Base-by-base conservation (phyloP, 2,888 invertebrate genomes). In the Adineta ricciae region DNA sequence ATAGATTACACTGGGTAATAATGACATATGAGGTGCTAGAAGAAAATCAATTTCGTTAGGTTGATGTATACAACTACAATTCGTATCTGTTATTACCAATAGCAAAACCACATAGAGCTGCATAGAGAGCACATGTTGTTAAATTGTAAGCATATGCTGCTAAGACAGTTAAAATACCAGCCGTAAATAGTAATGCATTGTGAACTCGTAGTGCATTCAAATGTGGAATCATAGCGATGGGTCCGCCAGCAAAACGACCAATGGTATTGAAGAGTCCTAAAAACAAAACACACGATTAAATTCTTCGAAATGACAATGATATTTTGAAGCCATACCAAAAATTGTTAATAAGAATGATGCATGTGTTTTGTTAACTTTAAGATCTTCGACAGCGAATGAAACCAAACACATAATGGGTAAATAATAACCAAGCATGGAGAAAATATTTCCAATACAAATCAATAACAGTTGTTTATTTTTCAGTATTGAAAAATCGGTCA, bases 381-480 rank as follows among this genome's bases (percentile, higher is more conserved):
- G 1, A 41, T 78, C 78, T 41, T 78, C 78, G n/a, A n/a, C 3
- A 24, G 78, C 78, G 41, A 41, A 78, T n/a, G 78, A 78, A n/a
- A 78, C 41, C 24, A 78, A 41, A 41, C 78, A 78, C 78, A 78
- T 78, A 14, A 78, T 78, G 24, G 78, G 78, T 78, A 78, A 41
- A 78, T 78, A 78, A 41, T 78, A 78, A 7, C 78, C 78, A n/a
- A 78, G n/a, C 78, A 78, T 78, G 8, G 78, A 78, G 41, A 78
- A 78, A 11, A 78, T 41, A 78, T 78, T 78, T 78, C 78, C 78
- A 41, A 78, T 41, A 41, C 78, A 78, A 24, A 78, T 78, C 41
- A 78, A 78, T 78, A 78, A 78, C 32, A 78, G 7, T 78, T 38
- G 78, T 78, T 78, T 78, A 21, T 78, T 78, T 5, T 78, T 78